A percentile compares a stretch with the other conserved stretches of the same genome.
Conservation (phyloP, 2,888 invertebrate genomes). For the Nesidiocoris tenuis region DNA sequence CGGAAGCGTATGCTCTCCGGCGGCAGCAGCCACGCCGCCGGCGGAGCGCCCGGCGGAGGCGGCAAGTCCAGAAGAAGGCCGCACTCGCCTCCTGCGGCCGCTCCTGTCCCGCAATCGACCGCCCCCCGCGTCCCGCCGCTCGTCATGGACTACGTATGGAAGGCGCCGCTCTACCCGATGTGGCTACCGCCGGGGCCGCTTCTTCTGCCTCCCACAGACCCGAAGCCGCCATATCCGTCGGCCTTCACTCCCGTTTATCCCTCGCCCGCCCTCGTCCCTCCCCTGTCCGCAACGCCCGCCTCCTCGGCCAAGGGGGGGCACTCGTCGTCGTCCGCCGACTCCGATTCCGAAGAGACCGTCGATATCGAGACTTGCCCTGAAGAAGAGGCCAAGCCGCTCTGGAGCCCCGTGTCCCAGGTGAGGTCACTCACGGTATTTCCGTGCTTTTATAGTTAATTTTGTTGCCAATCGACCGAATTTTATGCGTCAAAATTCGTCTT, state of each 20-base stretch:
- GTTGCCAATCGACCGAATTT: no score
- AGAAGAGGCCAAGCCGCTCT: conserved; percentile 50
- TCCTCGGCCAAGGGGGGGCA: conserved; percentile 34
- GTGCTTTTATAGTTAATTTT: no score
- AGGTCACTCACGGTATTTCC: no score
- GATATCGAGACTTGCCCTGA: conserved; percentile 71
- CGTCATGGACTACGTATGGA: conserved; percentile 80
- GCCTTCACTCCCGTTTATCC: conserved; percentile 62
- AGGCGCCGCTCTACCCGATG: conserved; percentile 56
- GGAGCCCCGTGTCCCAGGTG: conserved; percentile 48
- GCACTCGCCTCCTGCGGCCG: conserved; percentile 51
- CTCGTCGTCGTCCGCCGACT: conserved; percentile 55
- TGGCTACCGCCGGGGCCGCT: conserved; percentile 53
- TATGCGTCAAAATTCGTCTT: no score
- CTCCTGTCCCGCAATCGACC: conserved; percentile 53
- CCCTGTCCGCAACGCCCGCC: conserved; percentile 58
- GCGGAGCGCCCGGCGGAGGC: background rate
- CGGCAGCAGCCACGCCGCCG: conserved; percentile 22
- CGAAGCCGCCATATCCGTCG: conserved; percentile 58
- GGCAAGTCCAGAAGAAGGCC: conserved; percentile 18
- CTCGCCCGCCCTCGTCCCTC: conserved; percentile 56
- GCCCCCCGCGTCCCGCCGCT: conserved; percentile 57
- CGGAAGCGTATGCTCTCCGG: conserved; percentile 72
- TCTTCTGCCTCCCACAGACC: conserved; percentile 57
- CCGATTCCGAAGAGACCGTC: conserved; percentile 77